Evolutionary conservation across 1,140 invertebrate species (phyloP), one percentile per base, ranked within the genome.

Genomic region (Pinna nobilis): DNA sequence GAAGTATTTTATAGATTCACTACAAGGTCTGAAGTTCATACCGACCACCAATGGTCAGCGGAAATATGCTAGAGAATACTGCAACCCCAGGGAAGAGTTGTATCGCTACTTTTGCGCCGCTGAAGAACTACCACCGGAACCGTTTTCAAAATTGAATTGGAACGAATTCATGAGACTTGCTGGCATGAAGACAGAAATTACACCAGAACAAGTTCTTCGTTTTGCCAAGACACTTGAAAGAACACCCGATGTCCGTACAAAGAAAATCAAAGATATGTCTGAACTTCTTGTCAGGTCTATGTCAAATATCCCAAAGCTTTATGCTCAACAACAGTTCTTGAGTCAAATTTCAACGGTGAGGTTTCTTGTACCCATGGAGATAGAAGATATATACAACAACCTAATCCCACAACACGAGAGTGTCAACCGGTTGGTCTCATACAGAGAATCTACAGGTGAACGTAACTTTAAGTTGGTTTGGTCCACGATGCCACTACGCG

Each of bases 21-120:
- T 35, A 35, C 18, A 2, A 57, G 3, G 30, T 57, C 1, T 57
- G 55, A n/a, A 33, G 15, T 35, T 13, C 55, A 35, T n/a, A 18
- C 4, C n/a, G n/a, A n/a, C n/a, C n/a, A n/a, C n/a, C n/a, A n/a
- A n/a, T n/a, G n/a, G n/a, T n/a, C n/a, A n/a, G n/a, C n/a, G 39
- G n/a, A 9, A 44, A 11, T n/a, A n/a, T 11, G 39, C 39, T 44
- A n/a, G n/a, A 9, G 0, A 53, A 77, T 15, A 3, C 20, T 3
- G 20, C 20, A 35, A 59, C 79, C 13, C 49, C 41, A 28, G 41
- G 37, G 9, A 75, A 73, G 11, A 66, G 60, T 7, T 81, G 78
- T 33, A 15, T 81, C 2, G 28, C 61, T 1, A 72, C 72, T 44
- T 15, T 18, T 49, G 44, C 33, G 6, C 63, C 13, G 15, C n/a